These are phyloP conservation scores for Ceratosolen fusciceps DNA, from an alignment of 1,140 invertebrate genomes.

Conservation along the genomic window DNA sequence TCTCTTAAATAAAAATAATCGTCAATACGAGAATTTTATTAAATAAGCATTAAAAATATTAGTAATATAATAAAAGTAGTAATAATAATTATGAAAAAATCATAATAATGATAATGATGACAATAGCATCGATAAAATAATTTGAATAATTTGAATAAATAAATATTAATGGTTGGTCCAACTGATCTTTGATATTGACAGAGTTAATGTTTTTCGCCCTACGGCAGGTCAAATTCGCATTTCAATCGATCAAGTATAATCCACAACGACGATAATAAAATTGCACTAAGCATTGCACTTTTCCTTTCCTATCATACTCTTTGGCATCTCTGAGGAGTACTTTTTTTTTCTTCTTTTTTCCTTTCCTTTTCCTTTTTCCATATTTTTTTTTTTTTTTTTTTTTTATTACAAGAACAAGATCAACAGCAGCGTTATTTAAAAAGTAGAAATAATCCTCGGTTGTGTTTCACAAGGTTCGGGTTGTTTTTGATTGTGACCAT, in stretches of 20 bases:
- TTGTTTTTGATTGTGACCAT: slow-evolving; percentile 16
- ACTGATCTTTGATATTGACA: slow-evolving; percentile 20
- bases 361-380: no score
- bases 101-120: slow-evolving; percentile 1
- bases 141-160: slow-evolving; percentile 17
- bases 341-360: no score
- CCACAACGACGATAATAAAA: slow-evolving; percentile 29
- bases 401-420: slow-evolving; percentile 29
- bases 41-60: not conserved
- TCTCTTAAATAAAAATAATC: no score
- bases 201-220: not conserved
- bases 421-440: slow-evolving; percentile 8
- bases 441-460: slow-evolving; percentile 34
- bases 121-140: not conserved
- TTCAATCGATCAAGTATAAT: slow-evolving; percentile 42
- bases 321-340: slow-evolving; percentile 47
- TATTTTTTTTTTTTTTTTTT: no score
- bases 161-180: slow-evolving; percentile 24
- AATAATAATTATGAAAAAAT: not conserved
- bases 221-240: not conserved
- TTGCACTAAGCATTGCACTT: slow-evolving; percentile 49
- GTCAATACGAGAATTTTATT: no score
- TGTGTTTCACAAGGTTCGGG: slow-evolving; percentile 23
- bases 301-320: slow-evolving; percentile 24
- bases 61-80: slow-evolving; percentile 4